Evolutionary conservation across 2,888 invertebrate species (phyloP).

Genomic region (Callinectes sapidus): DNA sequence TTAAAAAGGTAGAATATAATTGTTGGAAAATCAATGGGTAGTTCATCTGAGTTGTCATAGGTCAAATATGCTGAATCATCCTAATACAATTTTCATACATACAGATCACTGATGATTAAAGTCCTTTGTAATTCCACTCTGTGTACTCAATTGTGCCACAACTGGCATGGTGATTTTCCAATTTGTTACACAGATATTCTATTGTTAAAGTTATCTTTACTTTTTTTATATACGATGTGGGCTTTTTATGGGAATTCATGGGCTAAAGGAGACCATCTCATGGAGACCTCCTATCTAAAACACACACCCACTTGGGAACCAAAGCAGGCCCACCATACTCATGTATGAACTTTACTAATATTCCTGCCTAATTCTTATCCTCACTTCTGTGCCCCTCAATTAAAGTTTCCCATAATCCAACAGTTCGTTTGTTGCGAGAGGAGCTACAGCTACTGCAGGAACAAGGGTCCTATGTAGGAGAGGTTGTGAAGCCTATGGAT

Average conservation of each 20-base stretch:
- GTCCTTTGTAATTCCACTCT: no score
- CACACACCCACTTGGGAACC: no score
- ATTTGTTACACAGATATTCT: neutral
- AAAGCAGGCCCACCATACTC: neutral
- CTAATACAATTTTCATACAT: no score
- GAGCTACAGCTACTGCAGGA: slow-evolving; percentile 95
- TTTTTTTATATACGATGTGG: no score
- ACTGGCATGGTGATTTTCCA: no score
- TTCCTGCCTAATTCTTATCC: neutral
- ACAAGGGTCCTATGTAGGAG: slow-evolving; percentile 99
- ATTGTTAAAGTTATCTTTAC: neutral
- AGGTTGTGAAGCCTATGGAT: slow-evolving; percentile 99
- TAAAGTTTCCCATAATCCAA: slow-evolving; percentile 72
- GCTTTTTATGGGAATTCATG: no score
- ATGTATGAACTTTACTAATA: neutral
- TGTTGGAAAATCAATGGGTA: neutral
- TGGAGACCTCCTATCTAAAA: no score
- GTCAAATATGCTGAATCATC: neutral
- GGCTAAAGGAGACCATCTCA: no score
- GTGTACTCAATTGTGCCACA: no score
- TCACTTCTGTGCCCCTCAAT: neutral
- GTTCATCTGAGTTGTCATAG: neutral
- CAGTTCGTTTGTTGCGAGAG: slow-evolving; percentile 97
- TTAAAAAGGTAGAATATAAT: neutral
- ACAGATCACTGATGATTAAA: no score